phyloP scores from a whole-genome alignment of 2,113 vertebrate species.

The Acanthisitta chloris region DNA sequence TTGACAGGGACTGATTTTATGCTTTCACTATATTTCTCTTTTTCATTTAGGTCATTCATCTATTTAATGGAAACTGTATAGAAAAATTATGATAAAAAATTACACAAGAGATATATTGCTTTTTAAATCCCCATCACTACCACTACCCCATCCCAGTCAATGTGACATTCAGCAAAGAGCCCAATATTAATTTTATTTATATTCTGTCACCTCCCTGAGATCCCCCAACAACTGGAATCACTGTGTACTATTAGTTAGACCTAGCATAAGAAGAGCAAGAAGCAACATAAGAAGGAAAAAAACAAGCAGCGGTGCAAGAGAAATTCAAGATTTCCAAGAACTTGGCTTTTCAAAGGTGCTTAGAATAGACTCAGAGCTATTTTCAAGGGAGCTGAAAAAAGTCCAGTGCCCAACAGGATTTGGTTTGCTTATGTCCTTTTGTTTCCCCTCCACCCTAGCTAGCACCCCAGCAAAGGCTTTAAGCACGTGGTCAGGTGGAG shows the following conservation, averaged over 20 bases:
- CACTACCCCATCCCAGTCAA: neutral
- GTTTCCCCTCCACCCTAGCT: neutral
- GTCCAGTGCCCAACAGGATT: neutral
- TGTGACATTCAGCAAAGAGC: neutral
- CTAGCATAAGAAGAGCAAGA: neutral
- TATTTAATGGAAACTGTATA: constrained; percentile 49
- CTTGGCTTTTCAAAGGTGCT: neutral
- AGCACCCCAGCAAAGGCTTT: neutral
- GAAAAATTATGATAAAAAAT: constrained; percentile 51
- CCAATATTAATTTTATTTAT: neutral
- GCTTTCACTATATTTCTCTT: constrained; percentile 22
- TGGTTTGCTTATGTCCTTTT: neutral
- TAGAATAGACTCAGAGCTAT: neutral
- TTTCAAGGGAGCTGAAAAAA: neutral
- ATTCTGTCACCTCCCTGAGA: neutral
- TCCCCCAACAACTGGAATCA: neutral
- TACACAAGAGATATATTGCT: constrained; percentile 26
- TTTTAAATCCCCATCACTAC: constrained; percentile 20
- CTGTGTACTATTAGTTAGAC: neutral
- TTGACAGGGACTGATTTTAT: constrained; percentile 53
- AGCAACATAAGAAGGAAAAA: neutral
- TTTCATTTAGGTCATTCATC: constrained; percentile 48
- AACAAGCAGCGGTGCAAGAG: neutral
- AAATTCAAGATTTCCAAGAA: neutral
- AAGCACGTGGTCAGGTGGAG: neutral